Base-by-base conservation (phyloP, 64 coral and sea anemone genomes). In the Montipora capricornis region DNA sequence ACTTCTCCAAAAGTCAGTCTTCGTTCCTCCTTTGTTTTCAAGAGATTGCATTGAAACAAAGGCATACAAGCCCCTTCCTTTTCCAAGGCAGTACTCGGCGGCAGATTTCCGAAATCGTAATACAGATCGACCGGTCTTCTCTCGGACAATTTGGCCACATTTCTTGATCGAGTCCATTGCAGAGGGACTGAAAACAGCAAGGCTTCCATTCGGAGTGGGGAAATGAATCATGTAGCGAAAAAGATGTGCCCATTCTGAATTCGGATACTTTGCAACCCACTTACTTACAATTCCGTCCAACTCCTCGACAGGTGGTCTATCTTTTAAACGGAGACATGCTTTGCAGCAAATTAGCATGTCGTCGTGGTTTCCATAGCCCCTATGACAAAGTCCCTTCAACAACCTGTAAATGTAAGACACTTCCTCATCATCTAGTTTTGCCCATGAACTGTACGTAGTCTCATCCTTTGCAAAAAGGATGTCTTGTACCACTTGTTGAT, bases 141-240 rank as follows among this genome's bases (percentile, higher is more conserved):
- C 67, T 70, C 44, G 57, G 13, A 90, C 88, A 80, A 80, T 66
- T 22, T 80, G 29, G 45, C 55, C 58, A 7, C 88, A 90, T 29
- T 80, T 70, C 66, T 90, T 90, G 45, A 90, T 80, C 5, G 88
- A 90, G 1, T 68, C 20, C 11, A 70, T 90, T 20, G 76, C 76
- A 6, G 58, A 47, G 15, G 79, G 60, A 51, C 37, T 51, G 48
- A 80, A 69, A 2, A 76, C 48, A 24, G 77, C 51, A 14, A 90
- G 88, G 76, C 76, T 49, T 64, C 76, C 76, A 64, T 69, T 47
- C 6, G 76, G 76, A 24, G 17, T 50, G n/a, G 88, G 88, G 20
- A 90, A 90, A 61, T 90, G 88, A 46, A 90, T 78, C 88, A 90
- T 90, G 49, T 90, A 90, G 47, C 71, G 51, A 20, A 80, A 90